Conservation (phyloP, 2,888 invertebrate species). For the Drosophila nigritarsus region DNA sequence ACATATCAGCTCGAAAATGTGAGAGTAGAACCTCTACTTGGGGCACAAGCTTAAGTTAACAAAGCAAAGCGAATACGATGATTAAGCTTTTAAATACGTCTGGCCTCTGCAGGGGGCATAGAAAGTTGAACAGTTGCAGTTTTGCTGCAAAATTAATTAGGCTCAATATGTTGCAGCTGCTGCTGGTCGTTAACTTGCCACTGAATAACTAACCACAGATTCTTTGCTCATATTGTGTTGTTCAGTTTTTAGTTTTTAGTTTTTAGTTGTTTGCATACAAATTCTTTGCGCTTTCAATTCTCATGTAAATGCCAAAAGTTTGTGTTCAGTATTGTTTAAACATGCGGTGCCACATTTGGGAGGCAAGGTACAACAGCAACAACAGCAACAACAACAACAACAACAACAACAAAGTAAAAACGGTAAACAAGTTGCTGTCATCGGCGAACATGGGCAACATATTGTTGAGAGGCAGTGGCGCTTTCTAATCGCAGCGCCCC, state of each 20-base stretch:
- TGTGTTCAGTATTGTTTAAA: conserved; percentile 61
- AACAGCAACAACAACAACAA: background rate
- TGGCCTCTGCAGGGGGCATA: conserved; percentile 42
- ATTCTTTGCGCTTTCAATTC: conserved; percentile 67
- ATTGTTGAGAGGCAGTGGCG: conserved; percentile 39
- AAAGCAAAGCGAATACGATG: background rate
- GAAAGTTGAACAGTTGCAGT: conserved; percentile 41
- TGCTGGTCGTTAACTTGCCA: conserved; percentile 10
- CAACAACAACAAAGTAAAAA: conserved; percentile 23
- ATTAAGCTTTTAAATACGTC: background rate
- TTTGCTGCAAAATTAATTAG: conserved; percentile 74
- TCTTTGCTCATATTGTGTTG: conserved; percentile 71
- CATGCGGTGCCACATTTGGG: conserved; percentile 26
- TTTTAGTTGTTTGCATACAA: conserved; percentile 17
- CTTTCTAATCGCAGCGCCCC: conserved; percentile 52
- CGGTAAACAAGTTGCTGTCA: conserved; percentile 78
- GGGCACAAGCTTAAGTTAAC: background rate
- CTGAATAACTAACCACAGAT: conserved; percentile 47
- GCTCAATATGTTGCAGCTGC: conserved; percentile 68
- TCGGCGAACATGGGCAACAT: conserved; percentile 56
- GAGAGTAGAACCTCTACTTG: background rate
- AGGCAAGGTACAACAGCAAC: background rate
- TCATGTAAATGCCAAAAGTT: conserved; percentile 79
- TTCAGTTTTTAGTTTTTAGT: conserved; percentile 8
- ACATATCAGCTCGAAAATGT: no score